phyloP scores from a whole-genome alignment of 2,113 vertebrate genomes.

The Cisticola juncidis region DNA sequence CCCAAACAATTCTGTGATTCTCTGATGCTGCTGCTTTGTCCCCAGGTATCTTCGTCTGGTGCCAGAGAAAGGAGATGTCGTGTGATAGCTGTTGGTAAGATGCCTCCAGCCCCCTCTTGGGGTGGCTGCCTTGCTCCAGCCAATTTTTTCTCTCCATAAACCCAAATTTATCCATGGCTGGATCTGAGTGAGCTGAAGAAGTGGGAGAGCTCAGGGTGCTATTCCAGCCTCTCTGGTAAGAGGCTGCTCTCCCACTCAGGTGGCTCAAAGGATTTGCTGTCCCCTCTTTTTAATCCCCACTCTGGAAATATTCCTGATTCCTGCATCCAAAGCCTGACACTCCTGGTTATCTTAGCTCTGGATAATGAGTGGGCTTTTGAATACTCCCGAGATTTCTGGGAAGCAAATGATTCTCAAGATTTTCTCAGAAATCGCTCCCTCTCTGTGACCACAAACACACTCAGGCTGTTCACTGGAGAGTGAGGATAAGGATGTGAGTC shows the following conservation, averaged over 20 bases:
- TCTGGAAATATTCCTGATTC: not conserved
- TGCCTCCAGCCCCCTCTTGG: not conserved
- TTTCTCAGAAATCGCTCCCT: not conserved
- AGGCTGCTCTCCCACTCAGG: not conserved
- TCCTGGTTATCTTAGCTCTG: not conserved
- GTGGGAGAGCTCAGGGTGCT: not conserved
- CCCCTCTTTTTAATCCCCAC: not conserved
- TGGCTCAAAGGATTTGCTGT: not conserved
- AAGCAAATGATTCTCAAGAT: accelerated
- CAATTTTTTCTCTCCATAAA: not conserved
- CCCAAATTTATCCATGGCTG: not conserved
- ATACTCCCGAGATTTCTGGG: not conserved
- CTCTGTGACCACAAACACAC: not conserved
- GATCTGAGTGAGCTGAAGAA: accelerated
- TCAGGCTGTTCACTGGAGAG: not conserved
- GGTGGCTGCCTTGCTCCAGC: not conserved
- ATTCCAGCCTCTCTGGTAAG: not conserved
- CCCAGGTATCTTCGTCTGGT: slow-evolving; percentile 23
- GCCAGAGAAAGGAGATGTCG: not conserved
- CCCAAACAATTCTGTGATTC: not conserved
- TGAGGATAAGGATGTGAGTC: not conserved
- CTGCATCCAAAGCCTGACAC: not conserved
- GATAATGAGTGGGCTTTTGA: not conserved
- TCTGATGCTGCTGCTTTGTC: not conserved
- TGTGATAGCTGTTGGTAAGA: not conserved